Evolutionary conservation across 2,888 invertebrate genomes (phyloP).

Genomic region (Augiades crinisus): DNA sequence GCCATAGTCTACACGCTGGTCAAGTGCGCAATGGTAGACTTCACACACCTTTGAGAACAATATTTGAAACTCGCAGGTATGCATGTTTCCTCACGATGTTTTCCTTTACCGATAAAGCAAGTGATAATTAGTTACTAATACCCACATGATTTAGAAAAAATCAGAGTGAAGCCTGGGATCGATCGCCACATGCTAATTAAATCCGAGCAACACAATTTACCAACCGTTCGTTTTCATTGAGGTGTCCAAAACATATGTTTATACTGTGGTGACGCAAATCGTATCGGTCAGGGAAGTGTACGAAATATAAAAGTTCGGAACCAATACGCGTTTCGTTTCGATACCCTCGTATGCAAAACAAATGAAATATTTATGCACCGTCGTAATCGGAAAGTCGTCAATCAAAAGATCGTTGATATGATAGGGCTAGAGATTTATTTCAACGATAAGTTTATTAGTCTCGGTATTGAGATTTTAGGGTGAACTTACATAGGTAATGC

Average conservation of each 20-base stretch:
- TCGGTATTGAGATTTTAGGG: constrained; percentile 32
- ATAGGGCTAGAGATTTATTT: constrained; percentile 40
- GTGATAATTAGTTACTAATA: no score
- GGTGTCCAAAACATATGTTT: constrained; percentile 10
- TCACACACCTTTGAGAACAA: no score
- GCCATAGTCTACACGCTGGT: no score
- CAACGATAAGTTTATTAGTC: constrained; percentile 38
- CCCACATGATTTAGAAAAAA: no score
- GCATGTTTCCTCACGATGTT: no score
- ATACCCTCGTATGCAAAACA: constrained; percentile 57
- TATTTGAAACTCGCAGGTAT: no score
- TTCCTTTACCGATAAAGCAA: no score
- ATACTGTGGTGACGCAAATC: constrained; percentile 30
- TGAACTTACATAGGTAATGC: constrained; percentile 38
- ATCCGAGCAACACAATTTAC: constrained; percentile 2
- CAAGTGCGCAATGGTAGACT: no score
- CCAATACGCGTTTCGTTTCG: constrained; percentile 44
- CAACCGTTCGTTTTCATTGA: constrained; percentile 5
- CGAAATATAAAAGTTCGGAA: constrained; percentile 38
- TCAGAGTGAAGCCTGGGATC: no score
- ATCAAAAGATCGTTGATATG: constrained; percentile 57
- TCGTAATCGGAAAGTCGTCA: constrained; percentile 61
- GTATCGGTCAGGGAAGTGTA: constrained; percentile 29
- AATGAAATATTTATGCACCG: constrained; percentile 65
- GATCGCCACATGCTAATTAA: constrained; percentile 32